Evolutionary conservation across 2,113 vertebrate species (phyloP).

Genomic region (Phalacrocorax brasilianus): DNA sequence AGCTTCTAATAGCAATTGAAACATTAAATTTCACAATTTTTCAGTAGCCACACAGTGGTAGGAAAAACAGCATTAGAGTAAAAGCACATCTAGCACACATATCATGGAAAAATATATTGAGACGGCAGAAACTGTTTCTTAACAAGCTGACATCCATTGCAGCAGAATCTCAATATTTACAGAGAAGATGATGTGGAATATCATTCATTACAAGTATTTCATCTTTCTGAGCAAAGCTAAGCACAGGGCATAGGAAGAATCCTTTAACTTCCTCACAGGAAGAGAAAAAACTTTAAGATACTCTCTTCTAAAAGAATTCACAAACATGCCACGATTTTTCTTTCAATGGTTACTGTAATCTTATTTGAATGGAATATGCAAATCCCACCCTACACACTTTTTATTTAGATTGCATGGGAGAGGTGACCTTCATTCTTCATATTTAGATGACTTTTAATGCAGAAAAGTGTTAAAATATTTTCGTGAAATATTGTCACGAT

Average conservation of each 20-base stretch:
- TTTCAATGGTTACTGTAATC: background rate
- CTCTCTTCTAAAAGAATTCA: background rate
- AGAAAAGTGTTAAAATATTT: constrained; percentile 21
- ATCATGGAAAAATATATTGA: background rate
- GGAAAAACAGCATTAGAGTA: background rate
- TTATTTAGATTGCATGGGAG: background rate
- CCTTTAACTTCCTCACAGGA: background rate
- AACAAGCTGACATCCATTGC: background rate
- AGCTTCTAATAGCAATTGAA: background rate
- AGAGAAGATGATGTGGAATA: background rate
- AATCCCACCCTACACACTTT: background rate
- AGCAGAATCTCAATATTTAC: background rate
- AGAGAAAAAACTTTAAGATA: background rate
- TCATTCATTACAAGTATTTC: background rate
- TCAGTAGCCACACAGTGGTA: background rate
- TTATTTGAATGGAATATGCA: background rate
- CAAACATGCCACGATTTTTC: background rate
- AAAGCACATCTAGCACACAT: background rate
- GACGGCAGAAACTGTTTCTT: background rate
- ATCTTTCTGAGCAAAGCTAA: background rate
- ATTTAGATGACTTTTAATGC: background rate
- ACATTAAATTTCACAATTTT: background rate
- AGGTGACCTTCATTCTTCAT: background rate
- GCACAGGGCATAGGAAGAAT: background rate
- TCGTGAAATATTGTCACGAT: background rate